Conservation (phyloP, 1,140 invertebrate genomes). For the Apis cerana region DNA sequence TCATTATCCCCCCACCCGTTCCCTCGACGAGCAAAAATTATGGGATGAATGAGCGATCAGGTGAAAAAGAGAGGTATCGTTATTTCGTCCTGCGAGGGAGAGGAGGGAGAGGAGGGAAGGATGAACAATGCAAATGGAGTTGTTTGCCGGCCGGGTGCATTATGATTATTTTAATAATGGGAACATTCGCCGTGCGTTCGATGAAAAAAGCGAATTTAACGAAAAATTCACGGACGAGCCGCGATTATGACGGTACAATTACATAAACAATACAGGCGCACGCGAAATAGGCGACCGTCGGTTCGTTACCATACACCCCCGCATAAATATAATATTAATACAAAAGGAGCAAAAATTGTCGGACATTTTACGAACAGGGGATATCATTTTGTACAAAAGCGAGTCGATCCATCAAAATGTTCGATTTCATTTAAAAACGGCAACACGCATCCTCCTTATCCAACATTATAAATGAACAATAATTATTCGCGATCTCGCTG, state of each 20-base stretch:
- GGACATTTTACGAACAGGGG: conserved; percentile 14
- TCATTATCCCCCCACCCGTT: neutral
- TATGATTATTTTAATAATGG: conserved; percentile 62
- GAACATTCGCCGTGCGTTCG: conserved; percentile 31
- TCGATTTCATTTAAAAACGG: conserved; percentile 14
- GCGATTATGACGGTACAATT: conserved; percentile 55
- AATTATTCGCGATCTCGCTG: neutral
- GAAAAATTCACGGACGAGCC: conserved; percentile 47
- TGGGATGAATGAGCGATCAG: conserved; percentile 32
- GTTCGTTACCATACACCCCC: conserved; percentile 3
- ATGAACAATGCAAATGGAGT: conserved; percentile 35
- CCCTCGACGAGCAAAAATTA: conserved; percentile 34
- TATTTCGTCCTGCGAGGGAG: conserved; percentile 29
- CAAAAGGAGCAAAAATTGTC: conserved; percentile 33
- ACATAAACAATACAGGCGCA: conserved; percentile 51
- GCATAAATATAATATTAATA: conserved; percentile 28
- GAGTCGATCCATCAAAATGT: conserved; percentile 28
- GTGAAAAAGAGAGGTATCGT: conserved; percentile 47
- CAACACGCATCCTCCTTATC: conserved; percentile 2
- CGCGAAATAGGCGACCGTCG: conserved; percentile 8
- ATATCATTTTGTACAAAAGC: conserved; percentile 26
- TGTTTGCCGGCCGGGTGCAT: conserved; percentile 40
- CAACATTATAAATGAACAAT: neutral
- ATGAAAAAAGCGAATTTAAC: conserved; percentile 47
- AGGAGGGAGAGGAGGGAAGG: neutral